Evolutionary conservation across 2,113 vertebrate genomes (phyloP), one percentile per base, ranked within the genome.

Genomic region (Hippocampus comes): DNA sequence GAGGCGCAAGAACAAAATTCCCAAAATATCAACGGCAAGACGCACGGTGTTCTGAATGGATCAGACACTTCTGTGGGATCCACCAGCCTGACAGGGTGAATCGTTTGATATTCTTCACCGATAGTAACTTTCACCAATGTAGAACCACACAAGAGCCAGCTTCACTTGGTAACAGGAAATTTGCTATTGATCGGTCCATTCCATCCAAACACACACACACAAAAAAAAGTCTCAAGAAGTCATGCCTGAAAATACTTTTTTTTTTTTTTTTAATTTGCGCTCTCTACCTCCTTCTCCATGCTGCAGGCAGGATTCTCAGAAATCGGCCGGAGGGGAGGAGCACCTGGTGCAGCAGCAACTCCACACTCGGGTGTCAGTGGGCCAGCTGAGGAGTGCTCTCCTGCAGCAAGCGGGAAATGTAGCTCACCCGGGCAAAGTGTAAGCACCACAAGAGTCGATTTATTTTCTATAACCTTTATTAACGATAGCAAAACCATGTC

Each of bases 281-380:
- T 0, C 23, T 7, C 5, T 6, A 25, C 25, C 78, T 17, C 41
- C 71, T 75, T 78, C 74, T 53, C 43, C 71, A 0, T 63, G 65
- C 69, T 83, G 73, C 78, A 93, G 92, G 83, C 87, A 87, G 83
- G 77, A 85, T 78, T 84, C 75, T 74, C 78, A 74, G 72, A 87
- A 77, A 75, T 68, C 75, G 71, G 70, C 68, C 38, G 68, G 77
- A 67, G 77, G 78, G 79, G 87, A 82, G 74, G 83, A 68, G 63
- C 66, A 51, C 59, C 66, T 21, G 77, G 88, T 12, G 63, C 56
- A 59, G 27, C 84, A 74, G 0, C 89, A 89, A 78, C 88, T 93
- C 71, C 88, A 80, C 87, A 93, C 93, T 63, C 85, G 86, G 25
- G 91, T 93, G 80, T 93, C 91, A 5, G 92, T 93, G 74, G 91